Base-by-base conservation (phyloP, 2,888 invertebrate genomes). In the Bedellia somnulentella region DNA sequence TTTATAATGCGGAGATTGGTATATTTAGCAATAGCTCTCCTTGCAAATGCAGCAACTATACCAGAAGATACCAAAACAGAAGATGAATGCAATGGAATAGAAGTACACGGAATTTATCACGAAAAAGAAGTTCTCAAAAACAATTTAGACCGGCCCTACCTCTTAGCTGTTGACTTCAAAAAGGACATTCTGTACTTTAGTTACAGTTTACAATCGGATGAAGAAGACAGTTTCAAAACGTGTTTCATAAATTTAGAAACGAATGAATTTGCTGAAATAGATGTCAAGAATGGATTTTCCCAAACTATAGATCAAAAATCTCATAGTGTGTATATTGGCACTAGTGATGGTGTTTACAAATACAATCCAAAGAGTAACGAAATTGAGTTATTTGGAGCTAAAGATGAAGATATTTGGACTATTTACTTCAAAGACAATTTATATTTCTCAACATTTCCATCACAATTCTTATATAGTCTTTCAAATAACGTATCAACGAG, bases 111-210 rank as follows among this genome's bases (percentile, higher is more conserved):
- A n/a, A n/a, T n/a, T n/a, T n/a, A n/a, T n/a, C n/a, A 61, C 21
- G 57, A 60, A 2, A 39, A 37, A 3, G 64, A 66, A 42, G 35
- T 48, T 0, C 39, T 68, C 1, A 52, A 48, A 25, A 32, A 44
- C 11, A 49, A 46, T 2, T 32, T 67, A 1, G 64, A 61, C 30
- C 46, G 58, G 35, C 66, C 68, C 0, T 66, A 58, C 26, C 41
- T 55, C 3, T 38, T 70, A 21, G 43, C 57, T 2, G 51, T 60
- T 9, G 66, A 68, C 30, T 46, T 52, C 36, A 53, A 46, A 33
- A 55, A 50, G 0, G 57, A 64, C 30, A 53, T 45, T 2, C 35
- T 68, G 0, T 70, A 59, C 37, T 70, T 68, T 36, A 70, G 64
- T 32, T 59, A 60, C 37, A 64, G 51, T 27, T 12, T 52, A 1